These are phyloP conservation scores for Leptinotarsa juncta DNA, from an alignment of 2,888 invertebrate genomes.

Conservation along the genomic window DNA sequence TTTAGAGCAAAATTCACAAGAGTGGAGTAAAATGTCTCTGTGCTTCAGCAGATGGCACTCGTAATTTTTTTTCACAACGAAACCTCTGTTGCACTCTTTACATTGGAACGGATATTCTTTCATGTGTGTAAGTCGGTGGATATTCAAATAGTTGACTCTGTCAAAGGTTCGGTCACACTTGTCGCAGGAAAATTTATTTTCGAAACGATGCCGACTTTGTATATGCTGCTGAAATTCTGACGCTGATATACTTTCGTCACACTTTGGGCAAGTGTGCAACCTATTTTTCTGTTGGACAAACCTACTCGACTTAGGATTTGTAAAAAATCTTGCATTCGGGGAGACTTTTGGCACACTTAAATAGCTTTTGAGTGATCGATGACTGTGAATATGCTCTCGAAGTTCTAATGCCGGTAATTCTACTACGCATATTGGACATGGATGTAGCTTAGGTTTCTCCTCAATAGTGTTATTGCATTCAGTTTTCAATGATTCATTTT, in stretches of 20 bases:
- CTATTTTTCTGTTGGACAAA: conserved; percentile 49
- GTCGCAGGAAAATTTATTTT: conserved; percentile 55
- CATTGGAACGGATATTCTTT: conserved; percentile 59
- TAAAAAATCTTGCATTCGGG: conserved; percentile 33
- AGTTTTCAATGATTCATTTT: neutral
- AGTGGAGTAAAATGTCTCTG: conserved; percentile 54
- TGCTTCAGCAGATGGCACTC: conserved; percentile 58
- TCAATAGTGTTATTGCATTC: neutral
- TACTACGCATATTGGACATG: conserved; percentile 56
- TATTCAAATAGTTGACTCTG: conserved; percentile 57
- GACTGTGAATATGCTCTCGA: conserved; percentile 53
- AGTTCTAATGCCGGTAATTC: conserved; percentile 53
- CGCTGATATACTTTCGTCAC: conserved; percentile 49
- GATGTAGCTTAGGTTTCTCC: conserved; percentile 33
- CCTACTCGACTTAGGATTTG: conserved; percentile 21
- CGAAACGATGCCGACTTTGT: conserved; percentile 49
- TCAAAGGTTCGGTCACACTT: conserved; percentile 57
- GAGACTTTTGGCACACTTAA: conserved; percentile 52
- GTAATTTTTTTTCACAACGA: conserved; percentile 57
- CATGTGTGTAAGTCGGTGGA: conserved; percentile 56
- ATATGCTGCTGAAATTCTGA: conserved; percentile 52
- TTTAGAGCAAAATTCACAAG: conserved; percentile 55
- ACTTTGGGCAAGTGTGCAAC: conserved; percentile 55
- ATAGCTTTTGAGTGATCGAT: conserved; percentile 57
- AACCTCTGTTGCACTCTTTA: conserved; percentile 56